Base-by-base conservation (phyloP, 1,140 invertebrate species). In the Drosophila sulfurigaster region DNA sequence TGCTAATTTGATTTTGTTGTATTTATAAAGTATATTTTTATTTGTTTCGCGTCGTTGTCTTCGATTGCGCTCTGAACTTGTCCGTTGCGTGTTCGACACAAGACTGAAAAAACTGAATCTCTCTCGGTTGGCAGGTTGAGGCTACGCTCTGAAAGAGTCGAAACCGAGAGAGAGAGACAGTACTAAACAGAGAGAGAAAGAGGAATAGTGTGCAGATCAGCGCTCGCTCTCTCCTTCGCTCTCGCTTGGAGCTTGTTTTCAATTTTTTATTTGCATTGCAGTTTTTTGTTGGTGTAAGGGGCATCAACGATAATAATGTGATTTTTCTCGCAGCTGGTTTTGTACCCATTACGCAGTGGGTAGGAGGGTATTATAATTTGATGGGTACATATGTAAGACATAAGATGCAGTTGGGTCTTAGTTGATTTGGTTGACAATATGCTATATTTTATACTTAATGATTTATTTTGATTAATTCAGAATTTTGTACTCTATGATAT, bases 41-140 rank as follows among this genome's bases (percentile, higher is more conserved):
- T 57, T 64, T 67, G 28, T 65, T 52, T 13, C 41, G 41, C 62
- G 85, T 79, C 85, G 85, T 85, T 88, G 85, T 89, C 75, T 88
- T 88, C 85, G 85, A 88, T 65, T 60, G 63, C 83, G 71, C 76
- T 77, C 64, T 11, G 48, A 75, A 87, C 83, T 81, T 49, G 52
- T 78, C 67, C 59, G 63, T 68, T 73, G 67, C 75, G 81, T 68
- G 74, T 70, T 89, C 85, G 85, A 88, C 85, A 88, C 85, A 88
- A 88, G 83, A 88, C 85, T 88, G 85, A 83, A 73, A 38, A 25
- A 48, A 56, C 62, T 46, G n/a, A 45, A 49, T 57, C 32, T 57
- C 30, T 32, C 59, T 52, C 75, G 10, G 20, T 25, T 58, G 58
- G 43, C 52, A 59, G 32, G n/a, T 56, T 68, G 20, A 48, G 48